A percentile compares a stretch with the other conserved stretches of the same genome.
phyloP scores from a whole-genome alignment of 2,113 vertebrate genomes.

The Lates calcarifer region DNA sequence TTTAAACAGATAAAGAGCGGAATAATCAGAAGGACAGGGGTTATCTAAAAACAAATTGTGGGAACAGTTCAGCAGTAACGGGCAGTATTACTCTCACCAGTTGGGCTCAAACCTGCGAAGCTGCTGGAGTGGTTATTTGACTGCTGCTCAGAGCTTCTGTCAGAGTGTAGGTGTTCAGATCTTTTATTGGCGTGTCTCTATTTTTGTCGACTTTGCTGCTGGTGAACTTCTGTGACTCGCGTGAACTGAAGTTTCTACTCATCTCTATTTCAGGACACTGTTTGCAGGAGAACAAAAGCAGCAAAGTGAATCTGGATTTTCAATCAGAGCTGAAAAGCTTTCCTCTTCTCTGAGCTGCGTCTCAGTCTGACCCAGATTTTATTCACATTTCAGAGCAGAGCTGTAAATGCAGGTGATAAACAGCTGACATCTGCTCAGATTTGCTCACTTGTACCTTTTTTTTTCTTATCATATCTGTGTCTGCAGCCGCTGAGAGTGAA shows the following conservation, averaged over 20 bases:
- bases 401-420: background rate
- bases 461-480: slow-evolving; percentile 8
- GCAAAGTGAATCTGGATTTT: background rate
- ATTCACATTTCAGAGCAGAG: background rate
- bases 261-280: background rate
- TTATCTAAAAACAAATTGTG: too few species aligned
- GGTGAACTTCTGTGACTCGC: background rate
- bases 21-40: too few species aligned
- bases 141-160: background rate
- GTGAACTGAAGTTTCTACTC: background rate
- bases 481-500: slow-evolving; percentile 93
- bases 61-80: background rate
- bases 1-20: too few species aligned
- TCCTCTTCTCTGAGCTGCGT: too few species aligned
- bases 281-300: background rate
- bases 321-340: background rate
- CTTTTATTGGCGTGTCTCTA: background rate
- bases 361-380: background rate
- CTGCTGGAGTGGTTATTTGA: background rate
- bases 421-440: background rate
- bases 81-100: background rate
- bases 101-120: background rate
- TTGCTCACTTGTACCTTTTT: background rate
- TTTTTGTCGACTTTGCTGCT: background rate
- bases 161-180: background rate